Percentiles rank a stretch among this genome's conserved stretches.
Conservation (phyloP, 2,888 invertebrate species). For the Metalampra italica region DNA sequence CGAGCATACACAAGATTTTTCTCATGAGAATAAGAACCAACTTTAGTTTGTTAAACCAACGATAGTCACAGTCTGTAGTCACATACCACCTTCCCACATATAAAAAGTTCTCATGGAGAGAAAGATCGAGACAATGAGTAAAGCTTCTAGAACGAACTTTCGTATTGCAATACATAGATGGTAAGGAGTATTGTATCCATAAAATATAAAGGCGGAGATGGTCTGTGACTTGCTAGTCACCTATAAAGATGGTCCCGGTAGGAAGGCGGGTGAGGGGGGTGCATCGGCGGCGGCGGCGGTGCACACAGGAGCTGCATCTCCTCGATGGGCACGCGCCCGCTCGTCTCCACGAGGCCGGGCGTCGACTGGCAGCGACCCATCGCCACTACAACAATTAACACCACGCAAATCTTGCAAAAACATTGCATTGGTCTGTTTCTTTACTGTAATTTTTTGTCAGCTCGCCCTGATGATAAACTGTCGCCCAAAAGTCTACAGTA, state of each 20-base stretch:
- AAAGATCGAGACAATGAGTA: too few relatives aligned
- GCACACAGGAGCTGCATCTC: slow-evolving; percentile 68
- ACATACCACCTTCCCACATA: neutral
- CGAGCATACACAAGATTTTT: neutral
- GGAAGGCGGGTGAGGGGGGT: slow-evolving; percentile 69
- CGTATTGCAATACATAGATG: too few relatives aligned
- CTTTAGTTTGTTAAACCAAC: neutral
- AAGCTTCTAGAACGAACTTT: too few relatives aligned
- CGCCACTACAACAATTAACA: slow-evolving; percentile 82
- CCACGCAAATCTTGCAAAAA: neutral
- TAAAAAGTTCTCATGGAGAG: too few relatives aligned
- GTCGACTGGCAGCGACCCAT: slow-evolving; percentile 98
- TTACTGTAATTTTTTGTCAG: too few relatives aligned
- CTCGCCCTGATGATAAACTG: too few relatives aligned
- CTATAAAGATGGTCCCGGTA: slow-evolving; percentile 77
- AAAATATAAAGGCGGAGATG: too few relatives aligned
- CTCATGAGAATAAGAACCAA: slow-evolving; percentile 1
- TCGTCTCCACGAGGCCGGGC: slow-evolving; percentile 95
- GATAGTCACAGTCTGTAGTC: neutral
- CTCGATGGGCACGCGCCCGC: slow-evolving; percentile 92
- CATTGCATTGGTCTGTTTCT: too few relatives aligned
- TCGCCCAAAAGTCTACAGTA: too few relatives aligned
- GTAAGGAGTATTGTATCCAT: too few relatives aligned
- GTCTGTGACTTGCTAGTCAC: slow-evolving; percentile 27
- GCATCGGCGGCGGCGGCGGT: slow-evolving; percentile 56